Evolutionary conservation across 2,797 vertebrate species (phyloP).

Genomic region (Halcyon badia): DNA sequence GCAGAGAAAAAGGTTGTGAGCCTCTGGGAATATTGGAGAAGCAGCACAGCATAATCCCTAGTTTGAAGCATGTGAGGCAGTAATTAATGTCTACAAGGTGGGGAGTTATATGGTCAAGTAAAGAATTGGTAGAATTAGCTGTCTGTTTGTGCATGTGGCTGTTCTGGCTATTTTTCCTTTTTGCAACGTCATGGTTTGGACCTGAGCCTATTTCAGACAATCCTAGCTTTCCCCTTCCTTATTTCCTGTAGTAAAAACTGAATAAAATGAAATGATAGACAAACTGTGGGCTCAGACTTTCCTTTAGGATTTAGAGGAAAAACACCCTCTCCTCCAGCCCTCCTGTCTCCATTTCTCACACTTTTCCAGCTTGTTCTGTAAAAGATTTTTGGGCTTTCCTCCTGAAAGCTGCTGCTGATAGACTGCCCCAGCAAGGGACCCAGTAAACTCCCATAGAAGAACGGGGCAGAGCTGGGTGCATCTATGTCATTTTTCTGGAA

Average conservation of each 20-base stretch:
- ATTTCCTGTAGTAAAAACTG: not conserved
- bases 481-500: not conserved
- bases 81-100: not conserved
- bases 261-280: constrained; percentile 4
- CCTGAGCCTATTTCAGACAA: not conserved
- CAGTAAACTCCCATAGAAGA: not conserved
- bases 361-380: not conserved
- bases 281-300: not conserved
- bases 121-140: not conserved
- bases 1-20: not conserved
- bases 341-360: not conserved
- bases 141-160: not conserved
- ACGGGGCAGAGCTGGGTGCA: not conserved
- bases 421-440: not conserved
- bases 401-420: not conserved
- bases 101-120: not conserved
- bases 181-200: constrained; percentile 6
- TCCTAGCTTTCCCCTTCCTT: not conserved
- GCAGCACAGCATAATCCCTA: not conserved
- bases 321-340: not conserved
- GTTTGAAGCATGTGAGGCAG: not conserved
- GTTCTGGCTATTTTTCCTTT: not conserved
- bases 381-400: not conserved
- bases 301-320: not conserved
- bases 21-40: not conserved